These are phyloP conservation scores for Plebejus argus DNA, from an alignment of 2,888 invertebrate species.

Conservation along the genomic window DNA sequence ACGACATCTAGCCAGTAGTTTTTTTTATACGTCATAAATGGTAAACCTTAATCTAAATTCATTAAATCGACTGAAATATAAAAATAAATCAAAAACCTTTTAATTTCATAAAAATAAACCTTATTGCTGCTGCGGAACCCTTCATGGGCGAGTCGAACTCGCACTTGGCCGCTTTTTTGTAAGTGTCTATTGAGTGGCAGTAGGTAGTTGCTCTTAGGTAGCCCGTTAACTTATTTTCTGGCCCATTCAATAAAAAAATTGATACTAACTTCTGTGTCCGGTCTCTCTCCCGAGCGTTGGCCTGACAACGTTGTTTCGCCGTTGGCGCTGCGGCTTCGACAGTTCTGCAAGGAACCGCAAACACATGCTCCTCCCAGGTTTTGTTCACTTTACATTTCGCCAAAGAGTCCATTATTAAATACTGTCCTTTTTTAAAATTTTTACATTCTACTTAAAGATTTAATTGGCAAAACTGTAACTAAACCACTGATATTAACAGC, in stretches of 20 bases:
- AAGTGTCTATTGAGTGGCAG: too few relatives aligned
- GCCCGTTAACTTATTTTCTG: too few relatives aligned
- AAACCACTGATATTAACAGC: not conserved
- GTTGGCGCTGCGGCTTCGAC: constrained; percentile 56
- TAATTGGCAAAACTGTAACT: not conserved
- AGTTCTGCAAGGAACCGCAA: constrained; percentile 55
- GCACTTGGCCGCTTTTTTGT: too few relatives aligned
- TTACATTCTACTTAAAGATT: not conserved
- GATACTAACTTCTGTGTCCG: constrained; percentile 89
- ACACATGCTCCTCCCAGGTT: constrained; percentile 61
- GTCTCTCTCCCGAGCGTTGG: constrained; percentile 90
- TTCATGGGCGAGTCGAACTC: too few relatives aligned
- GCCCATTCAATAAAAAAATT: not conserved
- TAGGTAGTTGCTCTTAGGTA: too few relatives aligned
- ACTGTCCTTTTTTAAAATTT: not conserved
- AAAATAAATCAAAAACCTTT: too few relatives aligned
- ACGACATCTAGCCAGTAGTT: too few relatives aligned
- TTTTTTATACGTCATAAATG: too few relatives aligned
- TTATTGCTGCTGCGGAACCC: too few relatives aligned
- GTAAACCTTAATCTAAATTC: too few relatives aligned
- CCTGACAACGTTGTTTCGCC: constrained; percentile 86
- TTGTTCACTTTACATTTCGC: constrained; percentile 58
- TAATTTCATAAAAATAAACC: too few relatives aligned
- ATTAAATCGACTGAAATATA: too few relatives aligned
- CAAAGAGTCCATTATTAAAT: constrained; percentile 59